These are phyloP conservation scores for Cygnus atratus DNA, from an alignment of 2,113 vertebrate genomes.

Conservation along the genomic window DNA sequence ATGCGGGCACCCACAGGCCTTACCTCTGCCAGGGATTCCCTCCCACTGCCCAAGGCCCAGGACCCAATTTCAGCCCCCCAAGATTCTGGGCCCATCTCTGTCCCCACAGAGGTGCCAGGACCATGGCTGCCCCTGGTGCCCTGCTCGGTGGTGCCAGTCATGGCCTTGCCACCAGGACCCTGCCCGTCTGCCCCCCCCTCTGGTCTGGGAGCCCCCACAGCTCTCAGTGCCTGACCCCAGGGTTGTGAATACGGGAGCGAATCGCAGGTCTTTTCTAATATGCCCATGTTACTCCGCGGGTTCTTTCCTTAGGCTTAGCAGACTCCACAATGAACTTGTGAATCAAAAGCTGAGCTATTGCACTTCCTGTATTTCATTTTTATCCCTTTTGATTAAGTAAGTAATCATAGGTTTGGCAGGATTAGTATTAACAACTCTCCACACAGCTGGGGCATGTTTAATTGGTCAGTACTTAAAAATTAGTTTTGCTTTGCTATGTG, in stretches of 20 bases:
- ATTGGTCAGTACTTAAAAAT: not conserved
- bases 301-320: not conserved
- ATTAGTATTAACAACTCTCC: not conserved
- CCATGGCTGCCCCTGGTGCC: not conserved
- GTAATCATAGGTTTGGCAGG: not conserved
- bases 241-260: not conserved
- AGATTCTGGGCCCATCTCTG: no score
- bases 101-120: not conserved
- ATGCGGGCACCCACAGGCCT: not conserved
- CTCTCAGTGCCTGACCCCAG: not conserved
- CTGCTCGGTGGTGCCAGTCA: no score
- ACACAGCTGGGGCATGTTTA: accelerated
- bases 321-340: not conserved
- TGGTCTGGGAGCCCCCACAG: accelerated
- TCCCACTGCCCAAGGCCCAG: no score
- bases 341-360: not conserved
- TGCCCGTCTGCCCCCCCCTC: not conserved
- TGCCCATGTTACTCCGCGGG: not conserved
- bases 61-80: no score
- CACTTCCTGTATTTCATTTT: not conserved
- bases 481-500: not conserved
- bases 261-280: not conserved
- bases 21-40: no score
- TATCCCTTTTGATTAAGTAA: not conserved
- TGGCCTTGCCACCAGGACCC: not conserved